These are phyloP conservation scores for Tangara arthus DNA, from an alignment of 2,797 vertebrate genomes.

Conservation along the genomic window DNA sequence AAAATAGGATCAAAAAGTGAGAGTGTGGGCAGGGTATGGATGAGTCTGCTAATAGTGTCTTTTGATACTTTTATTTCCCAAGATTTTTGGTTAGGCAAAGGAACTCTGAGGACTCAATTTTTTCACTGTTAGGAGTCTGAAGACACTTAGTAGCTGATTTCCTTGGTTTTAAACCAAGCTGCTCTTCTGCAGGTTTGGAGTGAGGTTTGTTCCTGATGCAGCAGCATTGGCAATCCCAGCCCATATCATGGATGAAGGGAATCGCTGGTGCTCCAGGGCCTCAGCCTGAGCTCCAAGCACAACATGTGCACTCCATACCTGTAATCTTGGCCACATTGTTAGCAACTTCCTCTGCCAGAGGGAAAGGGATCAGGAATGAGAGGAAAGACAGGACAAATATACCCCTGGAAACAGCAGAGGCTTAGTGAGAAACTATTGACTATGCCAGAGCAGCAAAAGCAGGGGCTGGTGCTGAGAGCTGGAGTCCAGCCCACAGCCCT, in stretches of 20 bases:
- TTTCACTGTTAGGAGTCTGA: background rate
- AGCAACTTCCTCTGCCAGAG: background rate
- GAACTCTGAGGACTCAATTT: background rate
- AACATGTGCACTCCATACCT: rapidly evolving
- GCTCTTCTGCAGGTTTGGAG: background rate
- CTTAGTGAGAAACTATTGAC: background rate
- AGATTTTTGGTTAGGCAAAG: background rate
- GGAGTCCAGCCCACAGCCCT: background rate
- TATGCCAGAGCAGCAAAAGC: background rate
- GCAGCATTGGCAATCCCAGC: background rate
- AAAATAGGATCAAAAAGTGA: background rate
- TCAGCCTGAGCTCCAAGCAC: background rate
- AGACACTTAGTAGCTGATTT: background rate
- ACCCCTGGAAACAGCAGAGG: background rate
- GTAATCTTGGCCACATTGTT: rapidly evolving
- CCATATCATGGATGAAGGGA: background rate
- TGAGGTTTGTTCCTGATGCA: background rate
- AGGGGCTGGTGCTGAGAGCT: background rate
- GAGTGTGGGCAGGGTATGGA: rapidly evolving
- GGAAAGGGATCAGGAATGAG: background rate
- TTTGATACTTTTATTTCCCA: background rate
- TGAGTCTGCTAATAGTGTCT: background rate
- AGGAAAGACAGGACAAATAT: background rate
- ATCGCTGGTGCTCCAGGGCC: background rate
- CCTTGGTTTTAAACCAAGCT: background rate